These are phyloP conservation scores for Drosophila dives DNA, from an alignment of 2,888 invertebrate genomes.

Conservation along the genomic window DNA sequence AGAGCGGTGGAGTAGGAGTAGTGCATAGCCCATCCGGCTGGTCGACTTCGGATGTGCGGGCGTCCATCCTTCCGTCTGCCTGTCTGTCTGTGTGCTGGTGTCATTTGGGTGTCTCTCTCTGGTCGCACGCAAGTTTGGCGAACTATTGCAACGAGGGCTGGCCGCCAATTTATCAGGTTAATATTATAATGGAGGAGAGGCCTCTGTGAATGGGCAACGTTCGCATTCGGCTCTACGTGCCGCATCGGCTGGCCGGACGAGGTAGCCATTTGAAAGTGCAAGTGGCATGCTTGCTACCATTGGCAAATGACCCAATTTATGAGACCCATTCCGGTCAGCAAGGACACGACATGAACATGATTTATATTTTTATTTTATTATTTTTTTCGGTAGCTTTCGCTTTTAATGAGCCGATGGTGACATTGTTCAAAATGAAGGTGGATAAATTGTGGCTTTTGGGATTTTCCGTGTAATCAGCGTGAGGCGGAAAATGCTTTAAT, in stretches of 20 bases:
- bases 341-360: constrained; percentile 36
- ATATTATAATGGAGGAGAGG: constrained; percentile 65
- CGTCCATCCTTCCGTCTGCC: constrained; percentile 39
- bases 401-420: constrained; percentile 53
- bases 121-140: constrained; percentile 81
- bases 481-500: neutral
- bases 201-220: constrained; percentile 4
- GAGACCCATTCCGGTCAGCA: constrained; percentile 71
- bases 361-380: constrained; percentile 30
- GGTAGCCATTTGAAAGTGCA: constrained; percentile 79
- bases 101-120: constrained; percentile 70
- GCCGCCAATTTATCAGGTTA: constrained; percentile 78
- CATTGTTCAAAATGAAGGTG: constrained; percentile 14
- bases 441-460: constrained; percentile 19
- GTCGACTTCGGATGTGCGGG: constrained; percentile 71
- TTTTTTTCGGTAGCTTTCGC: constrained; percentile 56
- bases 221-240: constrained; percentile 49
- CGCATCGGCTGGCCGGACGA: constrained; percentile 37
- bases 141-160: constrained; percentile 69
- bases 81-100: constrained; percentile 38
- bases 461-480: constrained; percentile 18
- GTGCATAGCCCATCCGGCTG: constrained; percentile 26
- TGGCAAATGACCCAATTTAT: constrained; percentile 80
- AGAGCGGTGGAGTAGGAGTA: neutral
- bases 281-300: constrained; percentile 70